Percentiles rank a stretch among this genome's conserved stretches.
phyloP scores from a whole-genome alignment of 2,113 vertebrate genomes.

The Myanophis thanlyinensis region DNA sequence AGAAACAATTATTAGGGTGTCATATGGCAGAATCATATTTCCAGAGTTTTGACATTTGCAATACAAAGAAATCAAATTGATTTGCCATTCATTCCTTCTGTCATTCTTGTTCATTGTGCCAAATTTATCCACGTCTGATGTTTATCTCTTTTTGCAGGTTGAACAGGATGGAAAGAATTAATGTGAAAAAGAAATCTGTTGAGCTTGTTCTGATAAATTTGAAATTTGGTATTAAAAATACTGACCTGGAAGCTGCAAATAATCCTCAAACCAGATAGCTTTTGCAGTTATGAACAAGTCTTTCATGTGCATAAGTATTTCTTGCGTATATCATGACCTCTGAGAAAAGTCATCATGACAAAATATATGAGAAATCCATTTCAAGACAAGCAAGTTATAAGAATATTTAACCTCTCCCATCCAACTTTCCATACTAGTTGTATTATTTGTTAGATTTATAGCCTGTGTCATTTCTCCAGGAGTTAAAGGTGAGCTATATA shows the following conservation, averaged over 20 bases:
- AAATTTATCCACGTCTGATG: neutral
- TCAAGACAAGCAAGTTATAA: neutral
- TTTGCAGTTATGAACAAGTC: neutral
- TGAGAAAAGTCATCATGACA: neutral
- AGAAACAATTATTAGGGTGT: neutral
- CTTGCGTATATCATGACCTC: neutral
- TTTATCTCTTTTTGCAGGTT: neutral
- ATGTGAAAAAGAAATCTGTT: rapidly evolving
- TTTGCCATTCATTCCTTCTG: neutral
- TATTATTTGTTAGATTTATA: neutral
- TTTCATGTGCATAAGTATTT: neutral
- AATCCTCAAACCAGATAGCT: neutral
- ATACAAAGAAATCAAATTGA: constrained; percentile 12
- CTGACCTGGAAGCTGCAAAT: neutral
- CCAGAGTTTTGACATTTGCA: constrained; percentile 4
- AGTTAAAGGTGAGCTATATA: neutral
- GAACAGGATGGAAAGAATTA: neutral
- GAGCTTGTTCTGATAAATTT: neutral
- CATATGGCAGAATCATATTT: neutral
- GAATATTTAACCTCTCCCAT: neutral
- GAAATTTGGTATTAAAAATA: neutral
- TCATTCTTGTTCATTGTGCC: constrained; percentile 5
- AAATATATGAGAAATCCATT: neutral
- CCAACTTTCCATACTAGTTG: neutral
- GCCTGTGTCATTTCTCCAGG: neutral